These are phyloP conservation scores for Ichneumoninae sp. DNA, from an alignment of 2,888 invertebrate species.

Conservation along the genomic window DNA sequence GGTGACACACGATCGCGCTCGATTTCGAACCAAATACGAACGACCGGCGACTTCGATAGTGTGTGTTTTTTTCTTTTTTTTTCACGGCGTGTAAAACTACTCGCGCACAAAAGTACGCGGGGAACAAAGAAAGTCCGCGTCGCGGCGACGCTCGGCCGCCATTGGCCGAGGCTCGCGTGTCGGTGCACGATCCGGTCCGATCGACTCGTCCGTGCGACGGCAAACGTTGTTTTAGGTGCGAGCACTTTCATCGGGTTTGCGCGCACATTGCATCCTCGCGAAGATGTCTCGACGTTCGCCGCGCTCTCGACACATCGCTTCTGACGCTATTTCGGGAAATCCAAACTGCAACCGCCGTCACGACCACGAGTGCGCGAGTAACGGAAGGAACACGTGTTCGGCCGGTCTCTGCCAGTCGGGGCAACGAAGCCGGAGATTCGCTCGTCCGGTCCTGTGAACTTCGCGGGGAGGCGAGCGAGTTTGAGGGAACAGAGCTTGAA, in stretches of 20 bases:
- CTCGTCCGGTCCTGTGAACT: not conserved
- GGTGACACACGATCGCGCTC: not conserved
- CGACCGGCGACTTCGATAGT: not conserved
- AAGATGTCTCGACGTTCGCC: not conserved
- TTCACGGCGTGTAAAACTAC: not conserved
- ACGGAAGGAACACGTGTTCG: not conserved
- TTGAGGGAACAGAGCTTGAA: not conserved
- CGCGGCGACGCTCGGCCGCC: too few species aligned
- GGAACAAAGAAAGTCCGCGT: too few species aligned
- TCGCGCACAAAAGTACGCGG: too few species aligned
- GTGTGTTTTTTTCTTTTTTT: not conserved
- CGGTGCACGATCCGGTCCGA: too few species aligned
- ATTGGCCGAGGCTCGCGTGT: too few species aligned
- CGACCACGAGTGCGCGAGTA: not conserved
- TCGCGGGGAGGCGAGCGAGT: not conserved
- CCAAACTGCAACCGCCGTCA: slow-evolving; percentile 9
- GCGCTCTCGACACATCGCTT: not conserved
- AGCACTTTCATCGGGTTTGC: not conserved
- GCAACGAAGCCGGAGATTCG: not conserved
- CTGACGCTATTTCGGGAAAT: slow-evolving; percentile 6
- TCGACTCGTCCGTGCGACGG: too few species aligned
- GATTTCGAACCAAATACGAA: not conserved
- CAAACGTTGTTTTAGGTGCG: too few species aligned
- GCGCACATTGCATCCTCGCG: not conserved
- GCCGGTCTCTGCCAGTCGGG: not conserved